These are phyloP conservation scores for Ennomos fuscantarius DNA, from an alignment of 2,888 invertebrate genomes.

Conservation along the genomic window DNA sequence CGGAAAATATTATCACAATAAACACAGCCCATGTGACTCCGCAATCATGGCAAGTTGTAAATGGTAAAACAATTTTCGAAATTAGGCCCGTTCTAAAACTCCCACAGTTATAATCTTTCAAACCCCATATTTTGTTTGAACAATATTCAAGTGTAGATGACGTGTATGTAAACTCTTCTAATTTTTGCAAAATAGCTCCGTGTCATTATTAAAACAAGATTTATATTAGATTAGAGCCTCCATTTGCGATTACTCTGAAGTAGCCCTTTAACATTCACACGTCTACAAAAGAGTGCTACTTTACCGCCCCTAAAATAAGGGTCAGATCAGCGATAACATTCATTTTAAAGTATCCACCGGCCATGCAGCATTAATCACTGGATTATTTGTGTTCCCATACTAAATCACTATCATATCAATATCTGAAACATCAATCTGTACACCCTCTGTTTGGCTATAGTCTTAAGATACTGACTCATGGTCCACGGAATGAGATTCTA, in stretches of 20 bases:
- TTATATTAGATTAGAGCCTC: neutral
- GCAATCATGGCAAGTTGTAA: too few relatives aligned
- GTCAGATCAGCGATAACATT: slow-evolving; percentile 21
- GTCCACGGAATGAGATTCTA: slow-evolving; percentile 72
- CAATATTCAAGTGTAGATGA: too few relatives aligned
- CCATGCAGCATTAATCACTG: slow-evolving; percentile 44
- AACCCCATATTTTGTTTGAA: too few relatives aligned
- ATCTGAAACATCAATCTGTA: slow-evolving; percentile 79
- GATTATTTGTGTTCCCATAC: slow-evolving; percentile 76
- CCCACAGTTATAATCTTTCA: too few relatives aligned
- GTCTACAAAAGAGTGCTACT: slow-evolving; percentile 10
- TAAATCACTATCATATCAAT: slow-evolving; percentile 81
- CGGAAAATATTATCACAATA: too few relatives aligned
- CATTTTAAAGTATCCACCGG: slow-evolving; percentile 24
- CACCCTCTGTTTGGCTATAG: slow-evolving; percentile 78
- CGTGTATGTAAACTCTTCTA: neutral
- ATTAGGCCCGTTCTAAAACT: too few relatives aligned
- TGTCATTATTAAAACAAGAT: neutral
- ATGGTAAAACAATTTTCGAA: too few relatives aligned
- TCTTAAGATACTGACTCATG: slow-evolving; percentile 79
- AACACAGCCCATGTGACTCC: too few relatives aligned
- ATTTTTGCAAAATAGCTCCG: neutral
- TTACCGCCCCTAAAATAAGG: slow-evolving; percentile 14
- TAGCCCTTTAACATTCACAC: slow-evolving; percentile 7
- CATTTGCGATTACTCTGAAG: neutral